phyloP scores from a whole-genome alignment of 2,797 vertebrate genomes.

The Acrossocheilus wenchowensis region DNA sequence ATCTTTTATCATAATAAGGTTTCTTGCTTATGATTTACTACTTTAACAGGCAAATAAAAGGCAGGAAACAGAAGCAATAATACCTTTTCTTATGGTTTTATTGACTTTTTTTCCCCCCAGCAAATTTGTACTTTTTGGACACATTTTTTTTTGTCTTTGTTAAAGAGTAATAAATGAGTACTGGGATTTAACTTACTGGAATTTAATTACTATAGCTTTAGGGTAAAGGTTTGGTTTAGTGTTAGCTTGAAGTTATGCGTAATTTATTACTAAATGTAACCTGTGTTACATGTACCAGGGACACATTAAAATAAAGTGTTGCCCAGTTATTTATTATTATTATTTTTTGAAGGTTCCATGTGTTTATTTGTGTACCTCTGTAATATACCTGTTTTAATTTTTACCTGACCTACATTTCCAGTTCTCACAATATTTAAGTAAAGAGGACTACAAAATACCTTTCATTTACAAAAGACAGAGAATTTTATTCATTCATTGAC shows the following conservation, averaged over 20 bases:
- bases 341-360: neutral
- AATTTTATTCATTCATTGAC: constrained; percentile 11
- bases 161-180: neutral
- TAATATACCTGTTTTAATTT: neutral
- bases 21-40: neutral
- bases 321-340: neutral
- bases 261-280: neutral
- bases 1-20: neutral
- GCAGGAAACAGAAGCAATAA: neutral
- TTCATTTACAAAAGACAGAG: constrained; percentile 32
- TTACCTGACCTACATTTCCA: neutral
- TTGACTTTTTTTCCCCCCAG: neutral
- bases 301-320: neutral
- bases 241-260: neutral
- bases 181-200: no score
- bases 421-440: neutral
- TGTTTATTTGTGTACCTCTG: neutral
- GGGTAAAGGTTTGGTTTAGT: neutral
- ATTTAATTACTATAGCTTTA: neutral
- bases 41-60: neutral
- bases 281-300: no score
- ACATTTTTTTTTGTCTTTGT: neutral
- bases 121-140: neutral
- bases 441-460: constrained; percentile 26
- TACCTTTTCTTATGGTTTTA: neutral